Evolutionary conservation across 64 coral and sea anemone genomes (phyloP), one percentile per base, ranked within the genome.

Genomic region (Trachythela sp.): DNA sequence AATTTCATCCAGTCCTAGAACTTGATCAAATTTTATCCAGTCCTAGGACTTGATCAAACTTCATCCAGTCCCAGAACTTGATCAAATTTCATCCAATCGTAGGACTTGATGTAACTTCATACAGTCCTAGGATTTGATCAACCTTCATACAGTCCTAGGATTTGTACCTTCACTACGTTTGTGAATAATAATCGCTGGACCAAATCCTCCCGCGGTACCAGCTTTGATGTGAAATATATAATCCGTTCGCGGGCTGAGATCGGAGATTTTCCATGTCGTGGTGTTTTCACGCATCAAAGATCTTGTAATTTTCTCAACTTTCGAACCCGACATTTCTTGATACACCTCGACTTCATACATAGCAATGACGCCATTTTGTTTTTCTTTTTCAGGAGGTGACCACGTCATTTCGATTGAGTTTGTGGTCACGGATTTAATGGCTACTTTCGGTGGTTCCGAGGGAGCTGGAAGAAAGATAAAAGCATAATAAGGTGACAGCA

Each of bases 141-240:
- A n/a, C n/a, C 42, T 45, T 4, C 4, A 6, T 45, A 45, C 42
- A 45, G 42, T 45, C 42, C 4, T 6, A 11, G 42, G 42, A 45
- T 45, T 45, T 18, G 0, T 64, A 80, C 75, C 75, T 30, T 39
- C 75, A 39, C 33, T 80, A 15, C 75, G 31, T 80, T 80, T 39
- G 30, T 80, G 30, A 39, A 80, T 15, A 37, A 80, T 80, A 35
- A 80, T 29, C 33, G 75, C 31, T 39, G 75, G 75, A 13, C 75
- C 75, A 37, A 80, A 80, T 35, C 75, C 75, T 36, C 15, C 37
- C 9, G 37, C 26, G 15, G 75, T 80, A 14, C 75, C 75, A 80
- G 75, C 75, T 80, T 39, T 35, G 34, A 80, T 80, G 33, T 80
- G 75, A 39, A 80, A 80, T 29, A 80, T 80, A 20, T 80, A 80